phyloP scores from a whole-genome alignment of 2,888 invertebrate species.

The Liodrosophila aerea region DNA sequence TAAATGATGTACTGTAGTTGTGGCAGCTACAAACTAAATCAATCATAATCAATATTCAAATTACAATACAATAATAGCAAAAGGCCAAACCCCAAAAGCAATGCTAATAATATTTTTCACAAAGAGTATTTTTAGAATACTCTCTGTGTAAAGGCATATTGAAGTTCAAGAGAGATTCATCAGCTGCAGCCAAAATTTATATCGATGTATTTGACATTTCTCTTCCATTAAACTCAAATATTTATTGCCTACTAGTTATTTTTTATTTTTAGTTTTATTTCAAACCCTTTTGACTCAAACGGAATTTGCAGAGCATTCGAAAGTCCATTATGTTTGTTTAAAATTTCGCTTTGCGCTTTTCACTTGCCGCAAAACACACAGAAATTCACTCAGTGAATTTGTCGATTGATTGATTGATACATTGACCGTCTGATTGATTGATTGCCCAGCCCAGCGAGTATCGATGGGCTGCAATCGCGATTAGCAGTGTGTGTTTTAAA shows the following conservation, averaged over 20 bases:
- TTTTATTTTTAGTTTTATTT: slow-evolving; percentile 2
- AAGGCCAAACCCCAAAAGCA: background rate
- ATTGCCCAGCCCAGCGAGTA: background rate
- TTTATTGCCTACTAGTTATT: background rate
- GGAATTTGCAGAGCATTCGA: slow-evolving; percentile 34
- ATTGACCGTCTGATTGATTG: slow-evolving; percentile 34
- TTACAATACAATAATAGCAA: slow-evolving; percentile 4
- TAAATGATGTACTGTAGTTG: slow-evolving; percentile 54
- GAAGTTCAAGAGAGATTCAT: too few relatives aligned
- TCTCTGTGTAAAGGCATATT: too few relatives aligned
- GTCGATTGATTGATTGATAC: slow-evolving; percentile 50
- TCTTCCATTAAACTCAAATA: background rate
- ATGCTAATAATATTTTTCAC: slow-evolving; percentile 1
- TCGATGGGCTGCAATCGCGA: slow-evolving; percentile 16
- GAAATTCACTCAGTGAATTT: slow-evolving; percentile 47
- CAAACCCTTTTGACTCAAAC: background rate
- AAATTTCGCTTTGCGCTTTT: background rate
- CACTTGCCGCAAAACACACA: slow-evolving; percentile 38
- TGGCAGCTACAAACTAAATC: slow-evolving; percentile 49
- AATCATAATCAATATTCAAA: slow-evolving; percentile 66
- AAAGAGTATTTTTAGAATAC: too few relatives aligned
- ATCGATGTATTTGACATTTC: too few relatives aligned
- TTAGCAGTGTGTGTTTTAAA: slow-evolving; percentile 45
- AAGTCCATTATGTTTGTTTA: slow-evolving; percentile 15
- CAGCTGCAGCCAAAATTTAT: too few relatives aligned